Conservation (phyloP, 2,888 invertebrate genomes). For the Atethmia centrago region DNA sequence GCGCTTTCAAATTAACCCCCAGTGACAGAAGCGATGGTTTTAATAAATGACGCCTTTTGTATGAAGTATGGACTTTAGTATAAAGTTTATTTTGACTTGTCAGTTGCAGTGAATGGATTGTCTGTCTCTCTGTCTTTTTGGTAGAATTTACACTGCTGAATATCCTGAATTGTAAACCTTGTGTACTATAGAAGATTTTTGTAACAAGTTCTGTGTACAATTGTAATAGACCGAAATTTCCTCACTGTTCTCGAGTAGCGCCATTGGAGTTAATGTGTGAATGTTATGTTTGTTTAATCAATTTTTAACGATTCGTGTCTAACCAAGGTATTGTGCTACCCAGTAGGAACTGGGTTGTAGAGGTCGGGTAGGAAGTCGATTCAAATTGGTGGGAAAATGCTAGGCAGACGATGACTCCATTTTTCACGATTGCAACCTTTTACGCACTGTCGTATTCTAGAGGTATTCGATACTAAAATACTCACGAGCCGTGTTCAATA, state of each 20-base stretch:
- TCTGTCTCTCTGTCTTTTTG: not conserved
- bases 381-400: too few species aligned
- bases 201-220: not conserved
- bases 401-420: not conserved
- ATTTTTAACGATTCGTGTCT: not conserved
- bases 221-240: not conserved
- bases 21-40: slow-evolving; percentile 28
- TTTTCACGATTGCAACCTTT: not conserved
- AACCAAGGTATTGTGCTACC: not conserved
- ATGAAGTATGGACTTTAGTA: slow-evolving; percentile 2
- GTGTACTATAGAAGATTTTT: not conserved
- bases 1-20: slow-evolving; percentile 22
- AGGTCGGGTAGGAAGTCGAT: too few species aligned
- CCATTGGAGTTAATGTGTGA: not conserved
- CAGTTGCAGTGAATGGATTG: slow-evolving; percentile 1
- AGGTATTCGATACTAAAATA: slow-evolving; percentile 3
- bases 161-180: not conserved
- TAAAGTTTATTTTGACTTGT: slow-evolving; percentile 9
- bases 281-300: not conserved
- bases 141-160: not conserved
- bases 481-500: slow-evolving; percentile 17
- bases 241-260: not conserved
- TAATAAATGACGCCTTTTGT: slow-evolving; percentile 14
- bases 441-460: not conserved
- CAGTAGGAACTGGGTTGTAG: not conserved